phyloP scores from a whole-genome alignment of 2,797 vertebrate species.

The Steatocranus sp. region DNA sequence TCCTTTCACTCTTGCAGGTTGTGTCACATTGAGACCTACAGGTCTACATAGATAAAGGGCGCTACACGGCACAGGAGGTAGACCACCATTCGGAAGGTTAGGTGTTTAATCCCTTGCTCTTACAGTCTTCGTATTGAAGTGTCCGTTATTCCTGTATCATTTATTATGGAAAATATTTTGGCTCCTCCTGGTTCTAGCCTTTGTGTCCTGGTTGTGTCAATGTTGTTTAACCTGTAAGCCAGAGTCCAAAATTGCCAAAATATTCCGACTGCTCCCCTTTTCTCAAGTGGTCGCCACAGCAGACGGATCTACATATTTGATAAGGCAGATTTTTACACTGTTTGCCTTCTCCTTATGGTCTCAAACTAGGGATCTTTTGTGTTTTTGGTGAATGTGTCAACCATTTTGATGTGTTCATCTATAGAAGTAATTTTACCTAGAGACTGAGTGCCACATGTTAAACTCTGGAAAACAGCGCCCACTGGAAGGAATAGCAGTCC shows the following conservation, averaged over 20 bases:
- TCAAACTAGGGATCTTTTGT: neutral
- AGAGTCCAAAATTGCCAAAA: neutral
- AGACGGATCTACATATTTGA: neutral
- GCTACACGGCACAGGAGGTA: neutral
- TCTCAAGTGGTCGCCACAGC: neutral
- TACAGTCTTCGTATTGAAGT: neutral
- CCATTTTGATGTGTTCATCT: neutral
- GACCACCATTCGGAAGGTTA: neutral
- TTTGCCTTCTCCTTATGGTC: neutral
- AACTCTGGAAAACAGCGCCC: neutral
- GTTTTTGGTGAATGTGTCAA: neutral
- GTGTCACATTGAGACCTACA: conserved; percentile 47
- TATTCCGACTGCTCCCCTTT: neutral
- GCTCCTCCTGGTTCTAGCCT: neutral
- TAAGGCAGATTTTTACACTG: neutral
- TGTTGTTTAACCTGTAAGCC: neutral
- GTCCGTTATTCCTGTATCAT: neutral
- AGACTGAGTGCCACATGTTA: neutral
- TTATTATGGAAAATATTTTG: neutral
- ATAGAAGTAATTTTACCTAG: neutral
- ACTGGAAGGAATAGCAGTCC: neutral
- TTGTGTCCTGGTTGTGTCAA: neutral
- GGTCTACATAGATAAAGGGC: conserved; percentile 46
- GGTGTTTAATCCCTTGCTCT: neutral
- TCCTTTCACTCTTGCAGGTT: conserved; percentile 56